Conservation (phyloP, 2,888 invertebrate species). For the Amblyjoppa fuscipennis region DNA sequence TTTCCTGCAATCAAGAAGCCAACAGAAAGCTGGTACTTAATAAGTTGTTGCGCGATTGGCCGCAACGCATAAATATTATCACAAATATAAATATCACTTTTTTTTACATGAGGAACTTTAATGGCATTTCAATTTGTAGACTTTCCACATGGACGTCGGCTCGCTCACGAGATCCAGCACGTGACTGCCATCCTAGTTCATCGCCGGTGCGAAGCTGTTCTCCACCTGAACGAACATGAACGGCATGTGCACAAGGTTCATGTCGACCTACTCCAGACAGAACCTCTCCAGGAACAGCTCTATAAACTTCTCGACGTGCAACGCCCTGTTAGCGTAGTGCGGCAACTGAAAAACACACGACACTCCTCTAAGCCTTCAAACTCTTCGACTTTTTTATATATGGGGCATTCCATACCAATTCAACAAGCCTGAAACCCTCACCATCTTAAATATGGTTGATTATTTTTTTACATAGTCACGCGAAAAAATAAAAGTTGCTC, state of each 20-base stretch:
- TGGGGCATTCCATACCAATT: background rate
- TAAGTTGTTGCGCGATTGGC: constrained; percentile 24
- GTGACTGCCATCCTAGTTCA: constrained; percentile 88
- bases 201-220: constrained; percentile 86
- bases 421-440: background rate
- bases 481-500: background rate
- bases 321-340: constrained; percentile 89
- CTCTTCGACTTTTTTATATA: background rate
- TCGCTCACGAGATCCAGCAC: constrained; percentile 88
- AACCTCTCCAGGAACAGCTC: constrained; percentile 88
- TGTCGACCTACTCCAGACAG: constrained; percentile 90
- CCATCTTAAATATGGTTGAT: background rate
- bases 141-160: constrained; percentile 91
- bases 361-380: background rate
- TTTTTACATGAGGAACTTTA: background rate
- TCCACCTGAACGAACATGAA: constrained; percentile 88
- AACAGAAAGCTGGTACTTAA: constrained; percentile 44
- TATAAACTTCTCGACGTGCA: constrained; percentile 89
- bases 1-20: constrained; percentile 86
- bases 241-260: constrained; percentile 93
- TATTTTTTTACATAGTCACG: too few relatives aligned
- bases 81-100: too few relatives aligned
- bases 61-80: background rate
- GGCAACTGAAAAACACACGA: constrained; percentile 87
- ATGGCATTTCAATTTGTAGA: constrained; percentile 75